Evolutionary conservation across 2,797 vertebrate species (phyloP), one percentile per base, ranked within the genome.

Genomic region (Pangasius mekongensis): DNA sequence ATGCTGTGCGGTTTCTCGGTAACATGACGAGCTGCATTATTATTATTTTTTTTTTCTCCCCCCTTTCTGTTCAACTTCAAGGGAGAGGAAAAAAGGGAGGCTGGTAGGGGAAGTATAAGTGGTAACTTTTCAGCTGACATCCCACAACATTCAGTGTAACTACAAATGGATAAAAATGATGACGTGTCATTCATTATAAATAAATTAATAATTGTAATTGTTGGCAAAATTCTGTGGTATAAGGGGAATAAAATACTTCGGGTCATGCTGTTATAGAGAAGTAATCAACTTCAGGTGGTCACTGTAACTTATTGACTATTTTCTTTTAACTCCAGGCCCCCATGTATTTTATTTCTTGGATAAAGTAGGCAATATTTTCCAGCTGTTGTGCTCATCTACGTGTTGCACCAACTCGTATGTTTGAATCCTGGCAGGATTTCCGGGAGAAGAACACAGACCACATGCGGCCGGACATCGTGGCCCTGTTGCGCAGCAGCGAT

Each of bases 361-460:
- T 16, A 62, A 43, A 78, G 7, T 78, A 24, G 18, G 5, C 49
- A 33, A n/a, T 82, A 43, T 82, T 82, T 62, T 27, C 33, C 22
- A 62, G 20, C 33, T n/a, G 11, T 83, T 83, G 24, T 47, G 60
- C 58, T 16, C 5, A 6, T 60, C 62, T 66, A 8, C 20, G 24
- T 66, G 62, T 83, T 18, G 14, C 60, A n/a, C 8, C 43, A 20
- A 49, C 16, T 84, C 22, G 20, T 24, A 30, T 11, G 18, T 58
- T 24, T 0, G 5, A 52, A 52, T n/a, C 3, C 47, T 74, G 27
- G 24, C 93, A 99, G 98, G 98, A 99, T 93, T 99, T 99, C 94
- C 96, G 98, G 16, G 99, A 99, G 95, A 99, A 99, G 91, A 99
- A 99, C 92, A 99, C 98, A 27, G 99, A 99, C 93, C 97, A 98